These are phyloP conservation scores for Acheta domesticus DNA, from an alignment of 2,888 invertebrate genomes.

Conservation along the genomic window DNA sequence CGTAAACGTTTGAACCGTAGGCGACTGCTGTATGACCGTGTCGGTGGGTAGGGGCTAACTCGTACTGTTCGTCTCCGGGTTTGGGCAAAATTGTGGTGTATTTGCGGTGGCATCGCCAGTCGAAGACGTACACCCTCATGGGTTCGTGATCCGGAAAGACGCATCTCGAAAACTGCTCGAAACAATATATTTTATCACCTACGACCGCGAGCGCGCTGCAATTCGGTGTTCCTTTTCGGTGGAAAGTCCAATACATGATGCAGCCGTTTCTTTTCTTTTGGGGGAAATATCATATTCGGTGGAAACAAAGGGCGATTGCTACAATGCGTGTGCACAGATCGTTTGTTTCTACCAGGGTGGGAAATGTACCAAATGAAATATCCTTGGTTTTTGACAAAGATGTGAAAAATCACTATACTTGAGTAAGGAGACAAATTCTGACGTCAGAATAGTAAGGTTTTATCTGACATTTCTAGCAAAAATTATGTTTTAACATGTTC, in stretches of 20 bases:
- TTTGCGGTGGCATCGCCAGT: neutral
- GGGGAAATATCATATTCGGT: too few species aligned
- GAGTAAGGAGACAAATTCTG: too few species aligned
- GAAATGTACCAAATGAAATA: too few species aligned
- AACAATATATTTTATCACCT: neutral
- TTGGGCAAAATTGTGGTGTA: neutral
- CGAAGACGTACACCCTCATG: neutral
- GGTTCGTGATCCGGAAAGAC: neutral
- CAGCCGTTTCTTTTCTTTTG: neutral
- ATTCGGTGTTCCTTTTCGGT: neutral
- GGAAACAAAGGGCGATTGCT: too few species aligned
- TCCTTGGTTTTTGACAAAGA: too few species aligned
- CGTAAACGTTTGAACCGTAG: neutral
- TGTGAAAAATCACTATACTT: too few species aligned
- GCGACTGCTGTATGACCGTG: neutral
- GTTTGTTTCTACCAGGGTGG: too few species aligned
- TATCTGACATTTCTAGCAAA: too few species aligned
- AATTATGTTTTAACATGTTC: too few species aligned
- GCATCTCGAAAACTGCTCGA: neutral
- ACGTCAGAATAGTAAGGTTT: too few species aligned
- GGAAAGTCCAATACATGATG: neutral
- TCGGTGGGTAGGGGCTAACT: neutral
- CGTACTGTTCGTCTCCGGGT: neutral
- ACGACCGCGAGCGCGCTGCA: neutral
- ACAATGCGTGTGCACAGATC: too few species aligned